These are phyloP conservation scores for Clinocottus analis DNA, from an alignment of 2,113 vertebrate species.

Conservation along the genomic window DNA sequence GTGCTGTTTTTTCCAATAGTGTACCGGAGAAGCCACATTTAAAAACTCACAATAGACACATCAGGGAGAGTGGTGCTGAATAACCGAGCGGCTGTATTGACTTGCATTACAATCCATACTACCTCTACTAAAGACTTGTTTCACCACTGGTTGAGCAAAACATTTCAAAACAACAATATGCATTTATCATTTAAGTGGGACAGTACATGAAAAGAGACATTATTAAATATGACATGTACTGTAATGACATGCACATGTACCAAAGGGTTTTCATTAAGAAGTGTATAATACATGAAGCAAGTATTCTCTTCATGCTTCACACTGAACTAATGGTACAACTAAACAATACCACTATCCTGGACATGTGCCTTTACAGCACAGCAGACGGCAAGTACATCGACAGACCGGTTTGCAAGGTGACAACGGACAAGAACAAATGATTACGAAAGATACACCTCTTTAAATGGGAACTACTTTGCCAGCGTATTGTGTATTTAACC, in stretches of 20 bases:
- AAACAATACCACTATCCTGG: not conserved
- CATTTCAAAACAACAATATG: not conserved
- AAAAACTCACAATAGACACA: no score
- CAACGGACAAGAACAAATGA: not conserved
- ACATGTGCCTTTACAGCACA: not conserved
- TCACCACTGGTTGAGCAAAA: not conserved
- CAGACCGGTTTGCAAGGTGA: not conserved
- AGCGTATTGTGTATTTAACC: not conserved
- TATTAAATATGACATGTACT: not conserved
- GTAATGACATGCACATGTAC: no score
- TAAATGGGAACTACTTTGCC: not conserved
- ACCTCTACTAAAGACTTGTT: not conserved
- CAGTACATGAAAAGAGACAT: not conserved
- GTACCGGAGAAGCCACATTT: no score
- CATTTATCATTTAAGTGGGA: not conserved
- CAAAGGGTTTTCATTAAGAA: not conserved
- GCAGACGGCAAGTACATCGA: not conserved
- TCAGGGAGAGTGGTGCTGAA: not conserved
- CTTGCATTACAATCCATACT: not conserved
- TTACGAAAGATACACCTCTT: not conserved
- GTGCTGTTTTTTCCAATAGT: no score
- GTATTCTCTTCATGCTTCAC: not conserved
- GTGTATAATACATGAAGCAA: not conserved
- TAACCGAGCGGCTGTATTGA: not conserved
- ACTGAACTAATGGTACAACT: not conserved